Base-by-base conservation (phyloP, 2,113 vertebrate genomes). In the Asarcornis scutulata region DNA sequence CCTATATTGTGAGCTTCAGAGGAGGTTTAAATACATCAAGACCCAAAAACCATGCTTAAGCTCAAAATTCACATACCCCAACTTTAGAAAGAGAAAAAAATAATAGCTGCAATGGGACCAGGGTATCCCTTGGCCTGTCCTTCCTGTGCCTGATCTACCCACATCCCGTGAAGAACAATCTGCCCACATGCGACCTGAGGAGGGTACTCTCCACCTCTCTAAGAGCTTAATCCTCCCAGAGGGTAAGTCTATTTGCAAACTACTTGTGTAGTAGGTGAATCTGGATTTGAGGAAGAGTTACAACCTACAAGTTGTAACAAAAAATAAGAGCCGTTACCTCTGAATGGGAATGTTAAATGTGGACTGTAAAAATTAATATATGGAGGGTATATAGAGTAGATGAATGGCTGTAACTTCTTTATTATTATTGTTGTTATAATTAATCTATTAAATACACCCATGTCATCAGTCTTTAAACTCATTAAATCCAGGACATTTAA, bases 391-490 rank as follows among this genome's bases (percentile, higher is more conserved):
- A 76, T 32, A 88, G 8, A 81, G 44, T 91, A 91, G 13, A 84
- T 48, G 56, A 93, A 94, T 84, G 20, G 20, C 7, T 34, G 9
- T 20, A 9, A 63, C 0, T 62, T 64, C 17, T 52, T 36, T 27
- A 58, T 38, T 62, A 42, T 4, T 5, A 2, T 17, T 34, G 8
- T 71, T 29, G 9, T 38, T 62, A 42, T 4, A 4, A 2, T 18
- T 34, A 8, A 63, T 26, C 11, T 80, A 32, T 56, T 83, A 78
- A 84, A 23, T 82, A 64, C 42, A 76, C 18, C 68, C 22, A 48
- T 64, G 36, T 91, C 72, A 73, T 86, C 77, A 89, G 58, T 34
- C 78, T 81, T 91, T 89, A 95, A 92, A 95, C 52, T 95, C 77
- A 89, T 86, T 95, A 95, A 94, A 58, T 92, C 32, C 5, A 3